phyloP scores from a whole-genome alignment of 2,113 vertebrate species.

The Tyrannus savana region DNA sequence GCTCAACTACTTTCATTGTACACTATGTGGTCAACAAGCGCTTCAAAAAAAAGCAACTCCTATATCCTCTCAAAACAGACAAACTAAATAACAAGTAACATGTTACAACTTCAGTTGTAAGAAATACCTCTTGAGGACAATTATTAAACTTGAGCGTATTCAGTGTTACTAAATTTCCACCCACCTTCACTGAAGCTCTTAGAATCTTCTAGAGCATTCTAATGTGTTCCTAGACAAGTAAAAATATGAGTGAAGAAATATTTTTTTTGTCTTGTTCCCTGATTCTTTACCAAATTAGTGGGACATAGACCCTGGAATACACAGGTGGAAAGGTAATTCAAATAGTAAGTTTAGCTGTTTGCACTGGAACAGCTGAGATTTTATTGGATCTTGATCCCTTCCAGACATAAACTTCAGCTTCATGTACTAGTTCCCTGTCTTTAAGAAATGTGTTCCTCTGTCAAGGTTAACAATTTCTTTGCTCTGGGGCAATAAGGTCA shows the following conservation, averaged over 20 bases:
- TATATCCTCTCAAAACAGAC: not conserved
- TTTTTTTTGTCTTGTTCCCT: not conserved
- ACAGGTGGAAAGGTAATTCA: not conserved
- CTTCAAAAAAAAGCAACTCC: not conserved
- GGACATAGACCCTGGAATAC: not conserved
- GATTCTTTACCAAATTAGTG: not conserved
- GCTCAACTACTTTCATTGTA: slow-evolving; percentile 64
- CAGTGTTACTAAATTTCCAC: not conserved
- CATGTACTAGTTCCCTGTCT: not conserved
- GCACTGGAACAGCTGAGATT: not conserved
- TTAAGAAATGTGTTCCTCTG: not conserved
- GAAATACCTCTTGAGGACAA: not conserved
- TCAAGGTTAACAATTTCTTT: not conserved
- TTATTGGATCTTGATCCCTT: not conserved
- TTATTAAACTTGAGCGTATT: not conserved
- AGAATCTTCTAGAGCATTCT: not conserved
- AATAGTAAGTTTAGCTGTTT: not conserved
- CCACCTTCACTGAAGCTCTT: not conserved
- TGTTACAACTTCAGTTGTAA: not conserved
- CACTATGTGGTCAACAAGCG: slow-evolving; percentile 36
- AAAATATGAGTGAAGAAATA: not conserved
- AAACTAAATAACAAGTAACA: not conserved
- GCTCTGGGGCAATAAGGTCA: not conserved
- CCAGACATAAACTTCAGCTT: not conserved
- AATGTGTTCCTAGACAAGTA: not conserved